A percentile compares a stretch with the other conserved stretches of the same genome.
These are phyloP conservation scores for Phyllotreta cruciferae DNA, from an alignment of 2,888 invertebrate species.

Conservation along the genomic window DNA sequence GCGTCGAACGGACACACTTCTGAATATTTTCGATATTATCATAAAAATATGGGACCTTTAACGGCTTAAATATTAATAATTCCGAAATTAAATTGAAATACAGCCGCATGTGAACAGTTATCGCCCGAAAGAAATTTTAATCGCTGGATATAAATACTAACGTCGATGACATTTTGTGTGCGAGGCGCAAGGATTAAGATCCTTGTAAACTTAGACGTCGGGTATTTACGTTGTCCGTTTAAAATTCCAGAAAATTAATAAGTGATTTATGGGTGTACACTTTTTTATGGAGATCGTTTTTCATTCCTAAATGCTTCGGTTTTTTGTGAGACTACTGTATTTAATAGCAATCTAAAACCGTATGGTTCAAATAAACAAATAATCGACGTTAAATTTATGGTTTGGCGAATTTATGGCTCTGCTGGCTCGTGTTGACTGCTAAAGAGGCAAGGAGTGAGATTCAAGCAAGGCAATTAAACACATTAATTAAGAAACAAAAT, in stretches of 20 bases:
- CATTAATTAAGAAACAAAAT: too few relatives aligned
- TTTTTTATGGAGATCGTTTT: conserved; percentile 4
- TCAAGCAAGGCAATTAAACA: neutral
- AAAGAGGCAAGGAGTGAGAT: neutral
- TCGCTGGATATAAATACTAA: conserved; percentile 35
- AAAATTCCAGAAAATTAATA: conserved; percentile 22
- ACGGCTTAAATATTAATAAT: conserved; percentile 46
- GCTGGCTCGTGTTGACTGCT: conserved; percentile 1
- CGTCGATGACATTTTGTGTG: conserved; percentile 32
- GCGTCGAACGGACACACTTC: conserved; percentile 42
- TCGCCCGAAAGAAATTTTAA: conserved; percentile 38
- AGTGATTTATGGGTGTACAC: conserved; percentile 12
- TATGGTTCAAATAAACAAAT: conserved; percentile 17
- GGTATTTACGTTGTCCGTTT: conserved; percentile 21
- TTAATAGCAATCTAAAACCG: conserved; percentile 3
- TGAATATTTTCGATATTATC: conserved; percentile 47
- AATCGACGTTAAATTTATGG: conserved; percentile 14
- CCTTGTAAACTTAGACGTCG: conserved; percentile 22
- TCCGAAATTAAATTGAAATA: conserved; percentile 47
- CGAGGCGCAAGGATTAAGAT: conserved; percentile 15
- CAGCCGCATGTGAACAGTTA: conserved; percentile 41
- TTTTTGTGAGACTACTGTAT: conserved; percentile 12
- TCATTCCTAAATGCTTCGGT: neutral
- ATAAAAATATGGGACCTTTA: conserved; percentile 44
- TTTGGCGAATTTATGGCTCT: conserved; percentile 7